phyloP scores from a whole-genome alignment of 92 coral and sea anemone genomes.

The Epizoanthus stellaris region DNA sequence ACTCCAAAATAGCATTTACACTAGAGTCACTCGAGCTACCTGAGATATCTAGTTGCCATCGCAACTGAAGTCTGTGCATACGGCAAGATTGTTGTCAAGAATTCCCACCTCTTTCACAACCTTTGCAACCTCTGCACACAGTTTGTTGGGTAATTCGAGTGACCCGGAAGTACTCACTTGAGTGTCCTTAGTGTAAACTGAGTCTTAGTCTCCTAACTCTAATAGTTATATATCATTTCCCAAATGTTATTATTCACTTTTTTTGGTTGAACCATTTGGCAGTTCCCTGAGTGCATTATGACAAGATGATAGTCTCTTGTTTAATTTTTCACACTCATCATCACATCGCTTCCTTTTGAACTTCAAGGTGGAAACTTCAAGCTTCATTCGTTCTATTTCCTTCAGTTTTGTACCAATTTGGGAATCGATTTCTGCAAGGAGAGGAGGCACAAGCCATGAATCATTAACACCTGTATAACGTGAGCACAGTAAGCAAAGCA shows the following conservation, averaged over 20 bases:
- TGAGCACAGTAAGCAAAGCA: not conserved
- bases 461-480: not conserved
- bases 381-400: conserved; percentile 94
- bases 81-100: too few relatives aligned
- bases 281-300: conserved; percentile 92
- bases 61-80: too few relatives aligned
- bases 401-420: conserved; percentile 88
- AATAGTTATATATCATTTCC: not conserved
- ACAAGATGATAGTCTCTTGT: conserved; percentile 91
- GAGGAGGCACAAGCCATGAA: not conserved
- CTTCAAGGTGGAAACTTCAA: conserved; percentile 80
- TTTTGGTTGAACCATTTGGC: conserved; percentile 48
- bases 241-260: not conserved
- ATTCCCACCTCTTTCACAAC: too few relatives aligned
- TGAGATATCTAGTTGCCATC: too few relatives aligned
- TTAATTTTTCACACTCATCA: conserved; percentile 76
- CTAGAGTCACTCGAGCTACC: too few relatives aligned
- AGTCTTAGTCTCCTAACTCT: too few relatives aligned
- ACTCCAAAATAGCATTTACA: too few relatives aligned
- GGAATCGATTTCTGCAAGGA: conserved; percentile 78
- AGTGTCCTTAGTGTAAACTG: too few relatives aligned
- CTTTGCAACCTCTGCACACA: too few relatives aligned
- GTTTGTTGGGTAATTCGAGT: too few relatives aligned
- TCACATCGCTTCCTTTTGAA: conserved; percentile 93
- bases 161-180: too few relatives aligned